phyloP scores from a whole-genome alignment of 2,797 vertebrate species.

The Pseudochromis fuscus region DNA sequence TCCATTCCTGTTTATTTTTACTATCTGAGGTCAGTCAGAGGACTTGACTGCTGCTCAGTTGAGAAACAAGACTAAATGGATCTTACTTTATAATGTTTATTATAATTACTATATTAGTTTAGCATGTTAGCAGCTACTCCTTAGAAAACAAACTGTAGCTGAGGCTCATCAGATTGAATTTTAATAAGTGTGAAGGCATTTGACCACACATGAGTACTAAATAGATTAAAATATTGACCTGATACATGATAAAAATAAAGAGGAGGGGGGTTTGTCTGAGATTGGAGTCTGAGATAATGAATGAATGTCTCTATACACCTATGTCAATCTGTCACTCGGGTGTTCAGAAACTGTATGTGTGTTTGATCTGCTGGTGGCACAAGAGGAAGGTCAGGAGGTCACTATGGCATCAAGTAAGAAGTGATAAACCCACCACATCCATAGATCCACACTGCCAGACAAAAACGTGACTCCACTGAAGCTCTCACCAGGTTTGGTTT shows the following conservation, averaged over 20 bases:
- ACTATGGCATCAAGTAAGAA: too few species aligned
- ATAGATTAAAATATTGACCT: not conserved
- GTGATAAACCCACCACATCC: too few species aligned
- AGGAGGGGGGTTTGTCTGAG: not conserved
- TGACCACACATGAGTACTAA: too few species aligned
- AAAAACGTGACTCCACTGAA: too few species aligned
- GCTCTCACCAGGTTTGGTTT: not conserved
- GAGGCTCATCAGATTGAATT: not conserved
- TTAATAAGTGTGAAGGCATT: too few species aligned
- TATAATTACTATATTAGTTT: not conserved
- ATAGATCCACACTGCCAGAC: too few species aligned
- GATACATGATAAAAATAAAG: too few species aligned
- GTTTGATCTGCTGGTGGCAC: not conserved
- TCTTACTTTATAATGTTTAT: too few species aligned
- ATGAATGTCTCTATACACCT: not conserved
- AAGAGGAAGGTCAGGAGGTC: not conserved
- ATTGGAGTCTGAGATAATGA: not conserved
- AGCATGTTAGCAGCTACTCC: not conserved
- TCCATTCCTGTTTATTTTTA: constrained; percentile 6
- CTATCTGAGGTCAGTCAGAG: not conserved
- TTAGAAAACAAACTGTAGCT: not conserved
- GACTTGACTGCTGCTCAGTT: not conserved
- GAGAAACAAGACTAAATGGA: not conserved
- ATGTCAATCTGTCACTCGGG: too few species aligned
- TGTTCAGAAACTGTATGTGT: not conserved